A percentile compares a stretch with the other conserved stretches of the same genome.
Evolutionary conservation across 2,888 invertebrate genomes (phyloP).

Genomic region (Yponomeuta sedellus): DNA sequence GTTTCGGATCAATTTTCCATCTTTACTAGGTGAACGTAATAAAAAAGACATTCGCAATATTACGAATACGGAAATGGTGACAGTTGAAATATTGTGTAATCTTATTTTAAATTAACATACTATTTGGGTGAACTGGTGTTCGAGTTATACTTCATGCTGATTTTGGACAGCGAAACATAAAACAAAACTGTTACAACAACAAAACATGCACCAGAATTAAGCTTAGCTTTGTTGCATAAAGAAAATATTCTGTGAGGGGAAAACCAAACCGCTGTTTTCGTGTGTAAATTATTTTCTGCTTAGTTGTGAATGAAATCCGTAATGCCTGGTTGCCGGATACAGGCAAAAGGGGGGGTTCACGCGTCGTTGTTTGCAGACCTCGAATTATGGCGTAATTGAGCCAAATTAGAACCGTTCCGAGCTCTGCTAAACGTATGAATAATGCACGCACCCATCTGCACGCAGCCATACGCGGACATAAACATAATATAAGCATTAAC

Average conservation of each 20-base stretch:
- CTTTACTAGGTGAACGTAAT: neutral
- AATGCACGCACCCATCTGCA: neutral
- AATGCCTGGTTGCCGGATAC: slow-evolving; percentile 7
- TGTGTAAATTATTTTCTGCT: neutral
- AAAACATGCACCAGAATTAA: too few relatives aligned
- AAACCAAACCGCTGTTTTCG: neutral
- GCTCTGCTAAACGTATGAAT: slow-evolving; percentile 3
- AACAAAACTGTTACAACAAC: neutral
- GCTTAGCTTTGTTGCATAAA: too few relatives aligned
- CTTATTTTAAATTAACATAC: neutral
- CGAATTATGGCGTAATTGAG: slow-evolving; percentile 31
- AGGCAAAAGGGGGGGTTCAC: slow-evolving; percentile 13
- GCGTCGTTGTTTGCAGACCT: slow-evolving; percentile 25
- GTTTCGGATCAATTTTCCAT: neutral
- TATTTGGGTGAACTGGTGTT: neutral
- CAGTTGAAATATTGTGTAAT: neutral
- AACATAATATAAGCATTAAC: neutral
- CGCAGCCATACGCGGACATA: slow-evolving; percentile 1
- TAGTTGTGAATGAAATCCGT: neutral
- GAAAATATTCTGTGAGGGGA: neutral
- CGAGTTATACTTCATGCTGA: neutral
- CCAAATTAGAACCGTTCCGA: slow-evolving; percentile 24
- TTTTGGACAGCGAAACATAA: neutral
- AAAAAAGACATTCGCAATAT: neutral
- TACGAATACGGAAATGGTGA: neutral